These are phyloP conservation scores for Neolamprologus variostigma DNA, from an alignment of 2,113 vertebrate species.

Conservation along the genomic window DNA sequence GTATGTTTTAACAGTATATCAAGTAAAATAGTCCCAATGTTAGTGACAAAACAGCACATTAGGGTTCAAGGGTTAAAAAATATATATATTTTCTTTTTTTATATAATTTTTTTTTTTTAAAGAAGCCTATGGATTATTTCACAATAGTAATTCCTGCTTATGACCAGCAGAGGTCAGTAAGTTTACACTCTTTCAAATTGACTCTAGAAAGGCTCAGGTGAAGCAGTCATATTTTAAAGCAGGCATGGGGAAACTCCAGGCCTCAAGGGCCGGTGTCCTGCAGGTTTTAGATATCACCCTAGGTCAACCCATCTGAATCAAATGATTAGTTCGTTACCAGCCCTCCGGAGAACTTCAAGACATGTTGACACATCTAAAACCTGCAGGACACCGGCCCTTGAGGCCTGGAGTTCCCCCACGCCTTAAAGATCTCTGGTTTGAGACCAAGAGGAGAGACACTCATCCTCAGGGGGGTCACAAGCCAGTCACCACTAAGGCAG, in stretches of 20 bases:
- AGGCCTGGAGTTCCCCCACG: neutral
- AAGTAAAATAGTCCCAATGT: neutral
- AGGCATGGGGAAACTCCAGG: neutral
- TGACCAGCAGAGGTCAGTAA: neutral
- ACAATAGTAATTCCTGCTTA: neutral
- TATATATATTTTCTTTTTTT: too few relatives aligned
- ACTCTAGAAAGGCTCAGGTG: neutral
- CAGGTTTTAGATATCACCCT: neutral
- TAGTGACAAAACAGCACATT: neutral
- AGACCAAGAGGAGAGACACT: neutral
- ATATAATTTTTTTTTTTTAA: rapidly evolving
- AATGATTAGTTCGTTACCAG: neutral
- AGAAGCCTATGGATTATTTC: neutral
- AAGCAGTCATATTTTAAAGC: neutral
- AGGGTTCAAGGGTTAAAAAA: neutral
- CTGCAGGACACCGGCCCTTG: neutral
- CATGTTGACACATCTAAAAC: neutral
- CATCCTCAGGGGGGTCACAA: neutral
- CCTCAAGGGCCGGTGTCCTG: neutral
- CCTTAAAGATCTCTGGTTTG: neutral
- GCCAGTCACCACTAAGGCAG: neutral
- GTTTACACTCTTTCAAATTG: neutral
- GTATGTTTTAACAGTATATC: neutral
- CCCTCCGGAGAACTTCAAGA: neutral
- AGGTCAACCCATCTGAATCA: neutral